A percentile compares a stretch with the other conserved stretches of the same genome.
phyloP scores from a whole-genome alignment of 2,888 invertebrate species.

The Apodemia zela region DNA sequence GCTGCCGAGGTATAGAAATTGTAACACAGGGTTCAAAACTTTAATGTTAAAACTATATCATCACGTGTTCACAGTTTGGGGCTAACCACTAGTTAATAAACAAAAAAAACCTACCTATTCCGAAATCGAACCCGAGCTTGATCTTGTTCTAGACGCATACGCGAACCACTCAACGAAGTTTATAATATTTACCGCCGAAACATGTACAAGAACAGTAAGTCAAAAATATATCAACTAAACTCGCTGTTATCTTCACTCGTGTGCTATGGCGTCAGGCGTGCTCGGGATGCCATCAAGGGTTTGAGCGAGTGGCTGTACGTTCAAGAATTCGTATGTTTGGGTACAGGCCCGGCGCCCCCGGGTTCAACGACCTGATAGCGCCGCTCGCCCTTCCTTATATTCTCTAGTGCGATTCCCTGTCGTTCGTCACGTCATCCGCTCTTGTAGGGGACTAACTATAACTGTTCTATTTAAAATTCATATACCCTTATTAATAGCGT shows the following conservation, averaged over 20 bases:
- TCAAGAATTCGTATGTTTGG: constrained; percentile 65
- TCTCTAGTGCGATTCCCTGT: constrained; percentile 35
- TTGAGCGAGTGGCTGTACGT: constrained; percentile 59
- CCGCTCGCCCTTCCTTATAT: constrained; percentile 34
- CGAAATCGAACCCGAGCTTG: too few relatives aligned
- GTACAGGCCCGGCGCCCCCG: constrained; percentile 33
- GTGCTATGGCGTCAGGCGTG: constrained; percentile 40
- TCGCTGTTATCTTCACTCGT: constrained; percentile 29
- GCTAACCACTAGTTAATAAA: too few relatives aligned
- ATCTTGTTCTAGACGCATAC: too few relatives aligned
- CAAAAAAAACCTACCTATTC: too few relatives aligned
- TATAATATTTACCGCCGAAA: not conserved
- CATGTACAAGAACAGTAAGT: not conserved
- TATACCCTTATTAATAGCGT: not conserved
- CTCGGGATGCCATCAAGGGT: constrained; percentile 57
- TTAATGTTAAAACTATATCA: too few relatives aligned
- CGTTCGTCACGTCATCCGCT: constrained; percentile 29
- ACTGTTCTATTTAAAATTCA: not conserved
- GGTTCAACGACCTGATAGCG: constrained; percentile 37
- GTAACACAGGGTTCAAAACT: too few relatives aligned
- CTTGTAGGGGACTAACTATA: constrained; percentile 9
- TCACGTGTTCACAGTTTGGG: too few relatives aligned
- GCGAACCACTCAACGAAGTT: too few relatives aligned
- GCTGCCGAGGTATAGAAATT: too few relatives aligned
- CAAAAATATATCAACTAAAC: not conserved